These are phyloP conservation scores for Tauraco erythrolophus DNA, from an alignment of 2,113 vertebrate genomes.

Conservation along the genomic window DNA sequence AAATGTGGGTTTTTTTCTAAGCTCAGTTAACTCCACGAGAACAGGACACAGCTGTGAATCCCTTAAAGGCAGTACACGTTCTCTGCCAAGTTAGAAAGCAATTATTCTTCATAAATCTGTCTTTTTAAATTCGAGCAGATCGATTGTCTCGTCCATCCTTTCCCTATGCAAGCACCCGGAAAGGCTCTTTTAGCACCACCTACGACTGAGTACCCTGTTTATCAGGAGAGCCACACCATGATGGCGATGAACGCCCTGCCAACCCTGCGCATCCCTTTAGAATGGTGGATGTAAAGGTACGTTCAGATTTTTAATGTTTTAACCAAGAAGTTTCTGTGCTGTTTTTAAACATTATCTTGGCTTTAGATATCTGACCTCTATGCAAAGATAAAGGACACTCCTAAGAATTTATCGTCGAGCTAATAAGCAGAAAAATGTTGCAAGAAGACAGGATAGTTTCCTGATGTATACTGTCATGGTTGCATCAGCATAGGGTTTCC, in stretches of 20 bases:
- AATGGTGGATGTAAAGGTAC: not conserved
- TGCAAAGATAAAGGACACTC: not conserved
- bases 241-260: not conserved
- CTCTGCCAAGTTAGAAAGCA: constrained; percentile 45
- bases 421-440: not conserved
- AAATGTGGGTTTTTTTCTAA: constrained; percentile 13
- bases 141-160: not conserved
- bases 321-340: not conserved
- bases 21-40: constrained; percentile 35
- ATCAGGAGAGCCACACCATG: not conserved
- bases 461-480: fast-evolving
- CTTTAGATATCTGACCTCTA: not conserved
- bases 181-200: not conserved
- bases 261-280: not conserved
- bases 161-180: not conserved
- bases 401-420: not conserved
- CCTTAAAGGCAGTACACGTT: constrained; percentile 13
- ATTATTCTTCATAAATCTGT: constrained; percentile 47
- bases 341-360: not conserved
- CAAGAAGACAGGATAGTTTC: not conserved
- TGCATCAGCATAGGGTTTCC: not conserved
- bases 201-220: not conserved
- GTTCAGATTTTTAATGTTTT: not conserved
- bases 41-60: constrained; percentile 49
- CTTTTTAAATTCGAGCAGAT: constrained; percentile 56